Conservation (phyloP, 2,888 invertebrate genomes). For the Linnaemya vulpina region DNA sequence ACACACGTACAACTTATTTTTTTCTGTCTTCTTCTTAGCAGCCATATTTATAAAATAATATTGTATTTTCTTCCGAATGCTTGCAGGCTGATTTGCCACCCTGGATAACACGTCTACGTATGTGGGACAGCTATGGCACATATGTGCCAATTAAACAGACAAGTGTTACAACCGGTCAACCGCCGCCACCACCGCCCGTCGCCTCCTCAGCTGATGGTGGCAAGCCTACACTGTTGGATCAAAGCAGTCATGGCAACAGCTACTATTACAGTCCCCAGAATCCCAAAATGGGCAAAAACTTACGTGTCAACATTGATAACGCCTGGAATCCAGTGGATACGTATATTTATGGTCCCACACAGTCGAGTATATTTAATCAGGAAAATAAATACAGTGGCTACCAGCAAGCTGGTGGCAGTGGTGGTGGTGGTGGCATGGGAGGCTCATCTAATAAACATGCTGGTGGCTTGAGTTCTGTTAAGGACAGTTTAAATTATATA, state of each 20-base stretch:
- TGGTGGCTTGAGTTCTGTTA: conserved; percentile 78
- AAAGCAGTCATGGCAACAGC: conserved; percentile 77
- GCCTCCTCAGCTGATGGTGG: conserved; percentile 79
- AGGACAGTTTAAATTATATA: conserved; percentile 82
- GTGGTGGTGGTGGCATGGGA: conserved; percentile 68
- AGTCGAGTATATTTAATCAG: conserved; percentile 83
- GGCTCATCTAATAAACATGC: conserved; percentile 73
- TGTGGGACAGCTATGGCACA: conserved; percentile 88
- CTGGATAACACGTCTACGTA: conserved; percentile 88
- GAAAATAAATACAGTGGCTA: conserved; percentile 83
- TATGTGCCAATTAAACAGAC: conserved; percentile 83
- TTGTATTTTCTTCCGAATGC: conserved; percentile 22
- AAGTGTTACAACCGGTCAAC: conserved; percentile 80
- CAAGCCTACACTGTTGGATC: conserved; percentile 79
- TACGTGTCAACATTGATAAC: conserved; percentile 83
- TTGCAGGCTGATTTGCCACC: conserved; percentile 83
- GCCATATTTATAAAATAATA: conserved; percentile 17
- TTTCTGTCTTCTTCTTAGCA: background rate
- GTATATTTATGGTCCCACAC: conserved; percentile 83
- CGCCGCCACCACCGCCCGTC: conserved; percentile 80
- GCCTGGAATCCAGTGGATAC: conserved; percentile 83
- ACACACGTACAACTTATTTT: background rate
- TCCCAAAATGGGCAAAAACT: conserved; percentile 81
- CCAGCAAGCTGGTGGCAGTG: conserved; percentile 75
- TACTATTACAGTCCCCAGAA: conserved; percentile 83